phyloP scores from a whole-genome alignment of 2,797 vertebrate species.

The Sylvilagus floridanus region DNA sequence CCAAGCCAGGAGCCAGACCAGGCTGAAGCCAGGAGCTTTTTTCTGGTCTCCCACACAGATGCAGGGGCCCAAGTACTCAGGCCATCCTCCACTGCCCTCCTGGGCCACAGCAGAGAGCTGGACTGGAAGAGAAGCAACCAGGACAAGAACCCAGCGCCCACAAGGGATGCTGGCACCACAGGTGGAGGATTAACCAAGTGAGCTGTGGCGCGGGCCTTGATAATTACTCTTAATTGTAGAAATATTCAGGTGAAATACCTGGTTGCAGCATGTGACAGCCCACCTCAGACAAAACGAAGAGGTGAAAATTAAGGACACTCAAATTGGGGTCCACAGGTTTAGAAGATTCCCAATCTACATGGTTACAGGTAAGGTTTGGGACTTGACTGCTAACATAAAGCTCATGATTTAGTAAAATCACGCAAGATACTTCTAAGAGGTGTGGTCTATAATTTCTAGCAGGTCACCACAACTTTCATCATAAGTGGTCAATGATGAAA shows the following conservation, averaged over 20 bases:
- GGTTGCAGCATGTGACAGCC: neutral
- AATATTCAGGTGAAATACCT: neutral
- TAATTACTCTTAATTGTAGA: neutral
- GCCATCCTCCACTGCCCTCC: too few species aligned
- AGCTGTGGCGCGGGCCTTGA: neutral
- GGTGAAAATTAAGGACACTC: slow-evolving; percentile 41
- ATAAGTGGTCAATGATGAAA: slow-evolving; percentile 52
- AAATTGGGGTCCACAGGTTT: neutral
- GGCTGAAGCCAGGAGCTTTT: too few species aligned
- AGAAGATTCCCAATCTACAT: neutral
- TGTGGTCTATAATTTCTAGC: neutral
- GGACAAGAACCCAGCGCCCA: too few species aligned
- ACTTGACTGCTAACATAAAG: slow-evolving; percentile 56
- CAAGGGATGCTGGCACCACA: too few species aligned
- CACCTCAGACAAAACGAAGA: neutral
- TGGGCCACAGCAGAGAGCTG: too few species aligned
- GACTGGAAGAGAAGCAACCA: too few species aligned
- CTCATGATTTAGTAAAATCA: slow-evolving; percentile 16
- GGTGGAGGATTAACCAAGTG: too few species aligned
- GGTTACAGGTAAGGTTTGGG: neutral
- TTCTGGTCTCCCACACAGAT: too few species aligned
- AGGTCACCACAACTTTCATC: slow-evolving; percentile 37
- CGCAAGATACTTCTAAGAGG: slow-evolving; percentile 14
- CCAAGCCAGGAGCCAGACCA: too few species aligned
- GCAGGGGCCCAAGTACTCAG: too few species aligned